Base-by-base conservation (phyloP, 2,888 invertebrate genomes). In the Xanthia togata region DNA sequence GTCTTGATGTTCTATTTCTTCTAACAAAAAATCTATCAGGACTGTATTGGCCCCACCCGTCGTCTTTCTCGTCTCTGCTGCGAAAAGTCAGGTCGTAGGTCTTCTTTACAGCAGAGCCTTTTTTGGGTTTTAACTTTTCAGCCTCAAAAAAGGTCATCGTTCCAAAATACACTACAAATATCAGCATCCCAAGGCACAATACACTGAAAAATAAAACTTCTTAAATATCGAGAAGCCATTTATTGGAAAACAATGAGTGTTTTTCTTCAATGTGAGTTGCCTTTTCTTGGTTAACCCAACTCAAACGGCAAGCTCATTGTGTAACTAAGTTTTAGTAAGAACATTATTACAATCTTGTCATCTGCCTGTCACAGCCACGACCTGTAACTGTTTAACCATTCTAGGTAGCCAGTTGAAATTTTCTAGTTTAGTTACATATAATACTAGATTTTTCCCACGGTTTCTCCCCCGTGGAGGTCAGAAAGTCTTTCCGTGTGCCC, bases 161-260 rank as follows among this genome's bases (percentile, higher is more conserved):
- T 41, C 63, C 74, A 44, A 78, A 78, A 74, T 78, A 78, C 57
- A 6, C 9, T 41, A 57, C 0, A 31, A 78, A 23, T 50, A 78
- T 0, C 57, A 78, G 17, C 78, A 81, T 74, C 41, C 8, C 63
- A 57, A 78, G 0, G 41, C 14, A 35, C 31, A 78, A 41, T 8
- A 78, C 81, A 74, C 78, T 78, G 75, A 57, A 78, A 78, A 47
- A 75, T 44, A 41, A 59, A 50, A 50, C 9, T 35, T 50, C 59
- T 9, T 74, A 31, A 31, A 9, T 50, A 53, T 50, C 12, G n/a
- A 53, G 20, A 75, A 76, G 14, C 9, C 9, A 14, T 72, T 31
- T 31, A 14, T 55, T 41, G 9, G 5, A 17, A n/a, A 72, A 55
- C 14, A 41, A 35, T 35, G 9, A 57, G 31, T 50, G 44, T 44